Evolutionary conservation across 2,888 invertebrate species (phyloP).

Genomic region (Ochropleura leucogaster): DNA sequence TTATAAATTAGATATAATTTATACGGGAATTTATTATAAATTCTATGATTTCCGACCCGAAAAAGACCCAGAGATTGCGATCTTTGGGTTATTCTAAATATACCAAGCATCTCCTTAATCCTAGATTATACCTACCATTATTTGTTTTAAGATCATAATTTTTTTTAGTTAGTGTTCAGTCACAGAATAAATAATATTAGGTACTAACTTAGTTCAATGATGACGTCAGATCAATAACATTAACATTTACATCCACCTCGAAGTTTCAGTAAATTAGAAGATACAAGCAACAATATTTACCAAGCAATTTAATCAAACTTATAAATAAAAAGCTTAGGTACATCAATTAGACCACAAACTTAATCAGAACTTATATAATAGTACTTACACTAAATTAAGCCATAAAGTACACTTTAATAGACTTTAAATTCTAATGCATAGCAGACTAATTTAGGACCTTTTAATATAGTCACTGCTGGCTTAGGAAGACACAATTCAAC

Average conservation of each 20-base stretch:
- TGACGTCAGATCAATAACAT: background rate
- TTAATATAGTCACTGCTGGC: background rate
- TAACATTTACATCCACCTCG: background rate
- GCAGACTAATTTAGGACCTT: background rate
- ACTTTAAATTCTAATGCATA: background rate
- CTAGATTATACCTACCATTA: background rate
- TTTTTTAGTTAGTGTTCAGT: background rate
- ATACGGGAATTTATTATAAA: too few relatives aligned
- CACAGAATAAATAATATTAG: too few relatives aligned
- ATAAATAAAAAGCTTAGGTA: background rate
- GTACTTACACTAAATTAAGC: background rate
- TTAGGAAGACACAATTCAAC: constrained; percentile 2
- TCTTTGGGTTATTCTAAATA: background rate
- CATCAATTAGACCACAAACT: constrained; percentile 7
- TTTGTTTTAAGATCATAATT: background rate
- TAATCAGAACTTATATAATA: background rate
- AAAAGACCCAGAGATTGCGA: background rate
- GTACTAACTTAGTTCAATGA: background rate
- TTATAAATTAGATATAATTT: too few relatives aligned
- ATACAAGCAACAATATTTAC: background rate
- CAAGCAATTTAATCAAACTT: background rate
- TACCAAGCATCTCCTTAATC: background rate
- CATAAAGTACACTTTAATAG: background rate
- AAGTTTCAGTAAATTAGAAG: background rate
- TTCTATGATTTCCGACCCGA: too few relatives aligned